Conservation (phyloP, 2,888 invertebrate genomes). For the Teinopalpus imperialis region DNA sequence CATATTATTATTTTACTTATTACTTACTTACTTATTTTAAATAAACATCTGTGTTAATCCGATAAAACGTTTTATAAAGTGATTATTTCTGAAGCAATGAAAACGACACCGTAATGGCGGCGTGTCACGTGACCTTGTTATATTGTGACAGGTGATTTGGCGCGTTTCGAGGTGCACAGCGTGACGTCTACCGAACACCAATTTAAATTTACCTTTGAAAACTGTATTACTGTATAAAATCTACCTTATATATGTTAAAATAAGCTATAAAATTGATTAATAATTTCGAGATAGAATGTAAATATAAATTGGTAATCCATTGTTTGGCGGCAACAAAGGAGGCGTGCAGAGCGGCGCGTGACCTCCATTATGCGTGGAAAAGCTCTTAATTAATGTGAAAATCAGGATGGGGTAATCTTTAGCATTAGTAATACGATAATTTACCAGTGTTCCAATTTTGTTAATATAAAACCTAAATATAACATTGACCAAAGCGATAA, state of each 20-base stretch:
- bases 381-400: slow-evolving; percentile 49
- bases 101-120: slow-evolving; percentile 27
- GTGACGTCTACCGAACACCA: slow-evolving; percentile 35
- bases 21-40: too few relatives aligned
- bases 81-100: slow-evolving; percentile 22
- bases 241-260: slow-evolving; percentile 3
- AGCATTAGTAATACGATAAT: slow-evolving; percentile 34
- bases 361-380: slow-evolving; percentile 49
- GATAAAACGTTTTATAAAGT: too few relatives aligned
- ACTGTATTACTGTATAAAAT: background rate
- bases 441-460: slow-evolving; percentile 27
- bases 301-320: slow-evolving; percentile 28
- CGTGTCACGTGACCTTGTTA: slow-evolving; percentile 50
- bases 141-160: slow-evolving; percentile 58
- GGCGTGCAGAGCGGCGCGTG: slow-evolving; percentile 53
- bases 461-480: too few relatives aligned
- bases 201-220: background rate
- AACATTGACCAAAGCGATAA: too few relatives aligned
- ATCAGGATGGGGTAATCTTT: slow-evolving; percentile 6
- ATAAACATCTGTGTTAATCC: too few relatives aligned
- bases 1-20: too few relatives aligned
- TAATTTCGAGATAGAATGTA: background rate
- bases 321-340: slow-evolving; percentile 50
- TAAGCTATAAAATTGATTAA: slow-evolving; percentile 8
- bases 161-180: slow-evolving; percentile 38